Evolutionary conservation across 2,888 invertebrate genomes (phyloP), one percentile per base, ranked within the genome.

Genomic region (Leptogaster cylindrica): DNA sequence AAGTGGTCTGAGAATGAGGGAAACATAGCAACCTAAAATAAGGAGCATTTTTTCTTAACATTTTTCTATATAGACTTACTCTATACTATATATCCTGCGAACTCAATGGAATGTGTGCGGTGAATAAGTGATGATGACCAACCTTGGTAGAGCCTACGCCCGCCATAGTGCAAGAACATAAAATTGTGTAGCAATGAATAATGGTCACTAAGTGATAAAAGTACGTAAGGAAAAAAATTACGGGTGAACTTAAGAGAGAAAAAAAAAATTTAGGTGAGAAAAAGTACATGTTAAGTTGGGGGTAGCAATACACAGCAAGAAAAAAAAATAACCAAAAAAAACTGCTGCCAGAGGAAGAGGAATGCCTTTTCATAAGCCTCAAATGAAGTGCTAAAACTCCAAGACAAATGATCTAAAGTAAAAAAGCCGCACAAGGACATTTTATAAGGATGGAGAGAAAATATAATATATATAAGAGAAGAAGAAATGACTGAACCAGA

Each of bases 101-200:
- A n/a, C n/a, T n/a, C n/a, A n/a, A n/a, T n/a, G n/a, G n/a, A n/a
- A n/a, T n/a, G n/a, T 58, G 58, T 58, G 58, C 58, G 58, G 25
- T 58, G 58, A 58, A 58, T 58, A 58, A 58, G 39, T 58, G 58
- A 58, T 58, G 58, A 58, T 16, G 39, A 41, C 18, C 39, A 10
- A 25, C 39, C 58, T 25, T 39, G 20, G 14, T 25, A 12, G 10
- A 44, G 63, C 18, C 23, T 44, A 41, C 27, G 28, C 27, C 16
- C 27, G 28, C 27, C 16, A 41, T 27, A 63, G 16, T 28, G 31
- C 31, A 2, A 48, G 20, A 25, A 33, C 41, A 41, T 20, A 27
- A 58, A 25, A 39, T 39, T 58, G 58, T n/a, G n/a, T 58, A 31
- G 63, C 46, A 63, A 63, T 63, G 63, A 63, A 63, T 63, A 63